Conservation (phyloP, 2,888 invertebrate species). For the Tetheella fluctuosa region DNA sequence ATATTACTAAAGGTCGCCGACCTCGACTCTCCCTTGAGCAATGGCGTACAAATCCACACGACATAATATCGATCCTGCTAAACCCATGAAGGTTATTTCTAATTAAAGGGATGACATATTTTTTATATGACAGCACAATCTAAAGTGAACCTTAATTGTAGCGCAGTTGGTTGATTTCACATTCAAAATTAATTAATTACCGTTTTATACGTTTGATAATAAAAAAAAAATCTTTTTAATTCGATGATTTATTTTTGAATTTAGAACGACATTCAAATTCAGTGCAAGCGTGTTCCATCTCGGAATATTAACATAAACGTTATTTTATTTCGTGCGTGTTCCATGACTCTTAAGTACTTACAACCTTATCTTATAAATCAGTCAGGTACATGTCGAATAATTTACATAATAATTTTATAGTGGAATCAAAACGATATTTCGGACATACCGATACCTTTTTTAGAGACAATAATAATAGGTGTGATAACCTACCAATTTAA, state of each 20-base stretch:
- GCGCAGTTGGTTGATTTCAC: no score
- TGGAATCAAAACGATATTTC: background rate
- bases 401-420: background rate
- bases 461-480: no score
- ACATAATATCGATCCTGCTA: background rate
- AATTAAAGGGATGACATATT: background rate
- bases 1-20: background rate
- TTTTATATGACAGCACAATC: background rate
- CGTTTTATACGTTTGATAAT: no score
- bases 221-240: no score
- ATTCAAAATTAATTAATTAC: no score
- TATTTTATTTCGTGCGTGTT: no score
- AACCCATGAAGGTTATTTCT: background rate
- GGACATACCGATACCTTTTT: background rate
- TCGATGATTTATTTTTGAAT: no score
- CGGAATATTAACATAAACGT: no score
- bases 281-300: slow-evolving; percentile 2
- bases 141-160: no score
- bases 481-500: no score
- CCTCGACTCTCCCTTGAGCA: background rate
- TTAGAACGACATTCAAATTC: background rate
- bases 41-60: background rate
- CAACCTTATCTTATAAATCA: background rate
- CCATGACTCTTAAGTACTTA: background rate
- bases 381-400: background rate